phyloP scores from a whole-genome alignment of 2,113 vertebrate species.

The Grus americana region DNA sequence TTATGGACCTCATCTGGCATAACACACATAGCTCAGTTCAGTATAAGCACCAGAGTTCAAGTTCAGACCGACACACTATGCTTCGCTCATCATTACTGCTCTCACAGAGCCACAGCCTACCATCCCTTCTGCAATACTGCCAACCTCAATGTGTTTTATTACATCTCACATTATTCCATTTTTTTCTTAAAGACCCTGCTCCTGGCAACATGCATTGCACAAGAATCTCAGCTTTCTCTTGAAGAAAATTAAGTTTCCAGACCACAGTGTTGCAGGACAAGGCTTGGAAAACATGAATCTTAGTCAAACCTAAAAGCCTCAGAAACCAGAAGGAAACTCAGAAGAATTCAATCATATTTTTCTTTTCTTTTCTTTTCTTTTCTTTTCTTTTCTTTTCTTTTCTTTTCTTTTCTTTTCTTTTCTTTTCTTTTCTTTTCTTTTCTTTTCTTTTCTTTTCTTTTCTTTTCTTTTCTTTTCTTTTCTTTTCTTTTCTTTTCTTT shows the following conservation, averaged over 20 bases:
- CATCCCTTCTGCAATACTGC: background rate
- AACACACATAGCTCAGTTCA: background rate
- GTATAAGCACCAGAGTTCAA: background rate
- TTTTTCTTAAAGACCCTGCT: background rate
- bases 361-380: fast-evolving
- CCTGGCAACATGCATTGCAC: background rate
- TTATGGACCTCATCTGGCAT: background rate
- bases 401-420: too few relatives aligned
- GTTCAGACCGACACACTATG: background rate
- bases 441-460: fast-evolving
- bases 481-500: fast-evolving
- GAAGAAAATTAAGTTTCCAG: slow-evolving; percentile 49
- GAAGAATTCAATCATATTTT: background rate
- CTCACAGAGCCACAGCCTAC: background rate
- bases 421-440: fast-evolving
- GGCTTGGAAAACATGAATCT: slow-evolving; percentile 20
- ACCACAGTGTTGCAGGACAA: background rate
- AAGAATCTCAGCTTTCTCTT: slow-evolving; percentile 3
- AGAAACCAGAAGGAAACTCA: slow-evolving; percentile 6
- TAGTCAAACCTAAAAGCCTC: background rate
- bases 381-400: background rate
- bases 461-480: fast-evolving
- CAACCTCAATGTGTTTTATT: background rate
- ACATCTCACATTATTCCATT: background rate
- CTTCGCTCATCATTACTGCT: background rate